Base-by-base conservation (phyloP, 2,888 invertebrate species). In the Gortyna flavago region DNA sequence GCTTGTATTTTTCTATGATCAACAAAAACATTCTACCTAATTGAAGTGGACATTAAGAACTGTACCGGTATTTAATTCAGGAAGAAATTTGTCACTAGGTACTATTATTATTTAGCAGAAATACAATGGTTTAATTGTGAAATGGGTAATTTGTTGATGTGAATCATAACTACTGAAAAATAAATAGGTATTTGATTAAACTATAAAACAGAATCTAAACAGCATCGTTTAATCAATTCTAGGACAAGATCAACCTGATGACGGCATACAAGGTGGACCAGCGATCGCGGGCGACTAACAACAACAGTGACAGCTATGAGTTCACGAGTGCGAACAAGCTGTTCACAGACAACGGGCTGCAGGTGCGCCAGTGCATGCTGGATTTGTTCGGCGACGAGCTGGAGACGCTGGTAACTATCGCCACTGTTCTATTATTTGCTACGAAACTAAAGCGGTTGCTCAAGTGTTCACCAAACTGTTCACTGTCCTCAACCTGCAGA, bases 281-380 rank as follows among this genome's bases (percentile, higher is more conserved):
- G 92, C 94, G 97, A n/a, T 91, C 96, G 7, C 97, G 97, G 0
- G 84, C 89, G 2, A 90, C 93, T 13, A 97, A 97, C 84, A 95
- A 97, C 76, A 95, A 96, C 81, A 97, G 97, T 25, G 97, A 97
- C 4, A 97, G 97, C 83, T 98, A 98, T 89, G 98, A 98, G 92
- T 98, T 98, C 91, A 97, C 96, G 8, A 97, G 97, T 79, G 98
- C 98, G 41, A 99, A 99, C 95, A 97, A 97, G 86, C 96, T 99
- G 85, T 99, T 98, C 94, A 97, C 98, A 7, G 97, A 97, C 72
- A 92, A 96, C 6, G 93, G 94, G 4, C 95, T 97, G 75, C 94
- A 96, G 54, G 95, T 98, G 35, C 96, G 97, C 6, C 97, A 97
- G 25, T 99, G 99, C 90, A 97, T 99, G 91, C 90, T 97, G 21